Conservation (phyloP, 2,797 vertebrate species). For the Fringilla coelebs region DNA sequence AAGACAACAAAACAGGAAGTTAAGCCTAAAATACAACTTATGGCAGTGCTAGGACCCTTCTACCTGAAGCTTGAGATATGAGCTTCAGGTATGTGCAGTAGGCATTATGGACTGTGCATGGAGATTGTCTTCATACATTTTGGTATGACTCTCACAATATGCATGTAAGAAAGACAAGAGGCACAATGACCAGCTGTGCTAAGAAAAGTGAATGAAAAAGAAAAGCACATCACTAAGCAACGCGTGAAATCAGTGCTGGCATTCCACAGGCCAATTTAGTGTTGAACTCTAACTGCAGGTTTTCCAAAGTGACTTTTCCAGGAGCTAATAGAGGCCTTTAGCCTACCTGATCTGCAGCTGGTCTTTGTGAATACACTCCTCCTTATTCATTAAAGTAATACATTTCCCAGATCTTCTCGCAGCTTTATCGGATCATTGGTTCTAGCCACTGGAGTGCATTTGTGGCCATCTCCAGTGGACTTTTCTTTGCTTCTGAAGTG, state of each 20-base stretch:
- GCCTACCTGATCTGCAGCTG: neutral
- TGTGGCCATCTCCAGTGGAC: neutral
- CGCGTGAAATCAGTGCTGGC: neutral
- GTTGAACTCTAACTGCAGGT: neutral
- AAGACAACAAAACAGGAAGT: neutral
- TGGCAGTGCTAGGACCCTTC: neutral
- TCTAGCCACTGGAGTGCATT: neutral
- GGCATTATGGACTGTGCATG: neutral
- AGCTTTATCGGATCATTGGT: neutral
- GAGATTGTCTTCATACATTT: neutral
- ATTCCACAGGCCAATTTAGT: neutral
- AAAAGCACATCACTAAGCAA: neutral
- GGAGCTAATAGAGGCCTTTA: neutral
- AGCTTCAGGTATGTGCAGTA: neutral
- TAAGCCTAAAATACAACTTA: neutral
- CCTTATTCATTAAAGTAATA: neutral
- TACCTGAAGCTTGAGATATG: neutral
- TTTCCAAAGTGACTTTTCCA: neutral
- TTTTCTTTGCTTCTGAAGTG: constrained; percentile 21
- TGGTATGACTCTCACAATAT: neutral
- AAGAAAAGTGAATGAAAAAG: neutral
- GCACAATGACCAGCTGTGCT: neutral
- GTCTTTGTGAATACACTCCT: neutral
- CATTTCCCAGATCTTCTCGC: neutral
- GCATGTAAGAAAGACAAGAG: neutral